phyloP scores from a whole-genome alignment of 2,113 vertebrate genomes.

The Holacanthus passer region DNA sequence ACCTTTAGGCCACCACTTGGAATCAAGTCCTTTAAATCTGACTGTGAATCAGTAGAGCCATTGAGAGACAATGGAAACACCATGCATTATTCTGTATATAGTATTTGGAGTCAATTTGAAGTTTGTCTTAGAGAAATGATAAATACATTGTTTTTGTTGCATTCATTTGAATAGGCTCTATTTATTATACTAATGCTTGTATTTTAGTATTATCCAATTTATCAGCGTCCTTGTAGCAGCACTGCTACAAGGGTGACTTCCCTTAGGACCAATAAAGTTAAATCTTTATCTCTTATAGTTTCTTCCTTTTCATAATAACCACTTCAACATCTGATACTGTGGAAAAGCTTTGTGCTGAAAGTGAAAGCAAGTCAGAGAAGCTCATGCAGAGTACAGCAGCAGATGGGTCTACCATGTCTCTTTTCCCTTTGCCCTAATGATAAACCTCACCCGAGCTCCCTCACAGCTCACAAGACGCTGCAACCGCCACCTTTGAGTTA shows the following conservation, averaged over 20 bases:
- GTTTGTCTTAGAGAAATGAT: background rate
- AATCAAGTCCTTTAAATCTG: constrained; percentile 3
- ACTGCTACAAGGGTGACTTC: too few species aligned
- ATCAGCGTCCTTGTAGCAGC: too few species aligned
- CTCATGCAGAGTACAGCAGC: background rate
- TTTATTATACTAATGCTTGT: constrained; percentile 6
- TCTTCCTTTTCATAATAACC: constrained; percentile 30
- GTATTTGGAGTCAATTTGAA: background rate
- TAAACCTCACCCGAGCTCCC: constrained; percentile 43
- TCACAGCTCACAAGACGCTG: constrained; percentile 13
- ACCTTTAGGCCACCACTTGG: background rate
- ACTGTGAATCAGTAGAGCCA: background rate
- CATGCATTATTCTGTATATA: background rate
- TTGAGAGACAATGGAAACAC: constrained; percentile 14
- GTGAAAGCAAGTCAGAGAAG: background rate
- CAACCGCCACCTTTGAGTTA: constrained; percentile 37
- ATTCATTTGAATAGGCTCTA: background rate
- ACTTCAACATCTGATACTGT: constrained; percentile 36
- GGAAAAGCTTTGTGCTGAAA: constrained; percentile 19
- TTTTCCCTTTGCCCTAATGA: constrained; percentile 50
- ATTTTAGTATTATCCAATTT: constrained; percentile 4
- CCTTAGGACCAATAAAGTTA: constrained; percentile 10
- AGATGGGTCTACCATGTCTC: constrained; percentile 16
- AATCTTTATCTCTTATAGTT: constrained; percentile 26
- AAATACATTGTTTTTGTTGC: background rate